Evolutionary conservation across 2,888 invertebrate genomes (phyloP).

Genomic region (Caenorhabditis sp.): DNA sequence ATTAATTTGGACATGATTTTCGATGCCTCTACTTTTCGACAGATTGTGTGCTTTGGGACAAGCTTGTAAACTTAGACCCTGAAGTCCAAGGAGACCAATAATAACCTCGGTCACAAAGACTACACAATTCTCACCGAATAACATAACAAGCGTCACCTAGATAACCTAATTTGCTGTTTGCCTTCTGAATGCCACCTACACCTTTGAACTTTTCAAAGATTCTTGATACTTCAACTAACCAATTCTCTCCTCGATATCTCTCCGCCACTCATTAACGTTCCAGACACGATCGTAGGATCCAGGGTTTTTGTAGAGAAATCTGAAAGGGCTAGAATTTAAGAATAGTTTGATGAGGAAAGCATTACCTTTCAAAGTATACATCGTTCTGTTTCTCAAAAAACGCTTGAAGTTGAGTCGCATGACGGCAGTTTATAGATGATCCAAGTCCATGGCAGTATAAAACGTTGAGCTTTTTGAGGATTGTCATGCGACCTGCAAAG

Average conservation of each 20-base stretch:
- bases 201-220: neutral
- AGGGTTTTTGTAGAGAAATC: constrained; percentile 67
- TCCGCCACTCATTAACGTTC: constrained; percentile 69
- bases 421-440: constrained; percentile 70
- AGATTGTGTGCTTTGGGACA: neutral
- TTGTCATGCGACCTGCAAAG: constrained; percentile 1
- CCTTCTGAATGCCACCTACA: neutral
- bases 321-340: neutral
- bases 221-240: constrained; percentile 15
- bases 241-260: constrained; percentile 67
- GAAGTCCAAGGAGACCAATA: too few species aligned
- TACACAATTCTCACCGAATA: neutral
- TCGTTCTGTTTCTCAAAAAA: constrained; percentile 54
- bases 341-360: neutral
- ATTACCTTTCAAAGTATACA: constrained; percentile 66
- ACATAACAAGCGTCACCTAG: neutral
- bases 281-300: constrained; percentile 64
- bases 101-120: neutral
- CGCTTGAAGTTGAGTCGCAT: constrained; percentile 60
- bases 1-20: neutral
- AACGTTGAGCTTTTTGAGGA: constrained; percentile 57
- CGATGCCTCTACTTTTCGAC: neutral
- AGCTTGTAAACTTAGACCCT: neutral
- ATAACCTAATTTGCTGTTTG: neutral
- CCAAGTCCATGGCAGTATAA: constrained; percentile 72